These are phyloP conservation scores for Chaetodon trifasciatus DNA, from an alignment of 2,797 vertebrate genomes.

Conservation along the genomic window DNA sequence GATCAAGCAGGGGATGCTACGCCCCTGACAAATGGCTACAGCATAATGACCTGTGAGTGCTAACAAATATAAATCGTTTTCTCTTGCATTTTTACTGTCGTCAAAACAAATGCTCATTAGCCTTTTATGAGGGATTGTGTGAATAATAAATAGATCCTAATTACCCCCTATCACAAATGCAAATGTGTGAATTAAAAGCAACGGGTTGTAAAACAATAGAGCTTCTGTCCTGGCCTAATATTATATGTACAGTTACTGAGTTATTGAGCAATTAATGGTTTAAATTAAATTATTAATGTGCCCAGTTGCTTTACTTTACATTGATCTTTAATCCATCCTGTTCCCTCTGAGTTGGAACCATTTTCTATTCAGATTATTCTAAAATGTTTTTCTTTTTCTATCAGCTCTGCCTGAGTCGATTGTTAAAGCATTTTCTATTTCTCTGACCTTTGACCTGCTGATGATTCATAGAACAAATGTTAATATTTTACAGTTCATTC, in stretches of 20 bases:
- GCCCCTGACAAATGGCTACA: slow-evolving; percentile 78
- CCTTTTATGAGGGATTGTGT: slow-evolving; percentile 83
- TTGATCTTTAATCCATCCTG: slow-evolving; percentile 28
- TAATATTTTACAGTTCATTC: not conserved
- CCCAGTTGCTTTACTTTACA: slow-evolving; percentile 49
- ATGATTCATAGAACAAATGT: slow-evolving; percentile 9
- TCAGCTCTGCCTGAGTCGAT: not conserved
- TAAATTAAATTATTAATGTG: slow-evolving; percentile 44
- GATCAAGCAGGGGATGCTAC: slow-evolving; percentile 58
- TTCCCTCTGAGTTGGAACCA: not conserved
- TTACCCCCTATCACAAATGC: slow-evolving; percentile 82
- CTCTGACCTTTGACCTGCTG: slow-evolving; percentile 21
- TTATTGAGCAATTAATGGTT: slow-evolving; percentile 71
- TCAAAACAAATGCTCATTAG: slow-evolving; percentile 88
- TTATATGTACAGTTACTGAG: slow-evolving; percentile 55
- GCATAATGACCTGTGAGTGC: slow-evolving; percentile 82
- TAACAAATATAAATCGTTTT: slow-evolving; percentile 87
- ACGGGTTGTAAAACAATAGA: slow-evolving; percentile 69
- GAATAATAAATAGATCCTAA: slow-evolving; percentile 87
- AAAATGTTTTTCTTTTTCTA: not conserved
- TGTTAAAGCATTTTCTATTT: not conserved
- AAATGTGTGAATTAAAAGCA: slow-evolving; percentile 80
- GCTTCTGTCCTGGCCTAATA: slow-evolving; percentile 45
- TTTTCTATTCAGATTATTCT: slow-evolving; percentile 8
- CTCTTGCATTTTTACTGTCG: slow-evolving; percentile 84